Evolutionary conservation across 2,888 invertebrate species (phyloP), one percentile per base, ranked within the genome.

Genomic region (Perdita meconis): DNA sequence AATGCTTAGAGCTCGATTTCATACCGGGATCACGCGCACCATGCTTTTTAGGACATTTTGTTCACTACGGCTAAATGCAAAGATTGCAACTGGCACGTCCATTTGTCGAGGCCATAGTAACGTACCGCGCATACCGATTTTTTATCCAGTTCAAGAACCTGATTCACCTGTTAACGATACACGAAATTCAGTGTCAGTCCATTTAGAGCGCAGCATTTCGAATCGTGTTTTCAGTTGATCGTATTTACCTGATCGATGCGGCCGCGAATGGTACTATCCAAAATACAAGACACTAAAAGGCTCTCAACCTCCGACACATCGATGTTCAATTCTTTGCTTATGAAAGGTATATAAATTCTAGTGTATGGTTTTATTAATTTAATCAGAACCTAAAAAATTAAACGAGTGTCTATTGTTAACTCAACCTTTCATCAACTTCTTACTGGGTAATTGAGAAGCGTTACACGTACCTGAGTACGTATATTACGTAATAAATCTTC

Each of bases 341-440:
- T 98, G 92, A 99, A 99, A 4, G 98, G 98, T 92, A 99, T 98
- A 91, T 98, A 97, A 88, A 99, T 99, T 90, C 98, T 95, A 55
- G 99, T 99, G 93, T 99, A 99, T 0, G 99, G 99, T 72, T 97
- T 97, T 88, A 99, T 99, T 80, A 99, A 93, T 92, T 99, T 98
- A 80, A 99, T 98, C 74, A 99, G 94, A 79, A 99, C 99, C 94
- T 99, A 97, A 13, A 80, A 85, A 24, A 22, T 38, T 2, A 53
- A 8, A 56, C 42, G 5, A 10, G 42, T 38, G 13, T 1, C n/a
- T 2, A 16, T 40, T 36, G 47, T 13, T 34, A 22, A n/a, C 2
- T 16, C n/a, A 8, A 10, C 44, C 10, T 40, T 69, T 24, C 10
- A 3, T 68, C 66, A 60, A 78, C 10, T n/a, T 16, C 2, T 5